Evolutionary conservation across 2,888 invertebrate species (phyloP).

Genomic region (Ophion slaviceki): DNA sequence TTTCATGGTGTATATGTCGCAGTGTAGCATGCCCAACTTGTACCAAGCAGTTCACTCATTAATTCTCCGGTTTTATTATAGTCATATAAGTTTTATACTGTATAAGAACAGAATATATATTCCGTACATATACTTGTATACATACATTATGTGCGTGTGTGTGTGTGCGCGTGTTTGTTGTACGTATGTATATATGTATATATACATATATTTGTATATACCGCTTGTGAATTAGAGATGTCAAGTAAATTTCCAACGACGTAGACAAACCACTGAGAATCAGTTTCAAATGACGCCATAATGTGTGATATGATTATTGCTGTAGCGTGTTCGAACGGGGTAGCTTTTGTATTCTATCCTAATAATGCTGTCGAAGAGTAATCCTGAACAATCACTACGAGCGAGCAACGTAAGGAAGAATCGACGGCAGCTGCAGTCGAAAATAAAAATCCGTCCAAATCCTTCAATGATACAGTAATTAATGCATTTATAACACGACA

Average conservation of each 20-base stretch:
- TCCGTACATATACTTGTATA: not conserved
- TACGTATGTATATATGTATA: not conserved
- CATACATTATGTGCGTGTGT: not conserved
- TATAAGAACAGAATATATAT: not conserved
- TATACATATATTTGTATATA: too few relatives aligned
- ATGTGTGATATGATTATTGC: too few relatives aligned
- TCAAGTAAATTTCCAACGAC: not conserved
- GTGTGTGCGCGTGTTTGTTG: too few relatives aligned
- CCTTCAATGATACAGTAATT: constrained; percentile 51
- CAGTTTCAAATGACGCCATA: not conserved
- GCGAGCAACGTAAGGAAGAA: not conserved
- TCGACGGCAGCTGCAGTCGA: constrained; percentile 24
- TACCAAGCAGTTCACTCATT: constrained; percentile 58
- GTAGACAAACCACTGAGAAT: not conserved
- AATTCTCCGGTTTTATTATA: constrained; percentile 52
- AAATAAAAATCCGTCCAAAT: constrained; percentile 15
- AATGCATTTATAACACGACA: constrained; percentile 51
- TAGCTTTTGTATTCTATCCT: not conserved
- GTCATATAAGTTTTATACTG: constrained; percentile 4
- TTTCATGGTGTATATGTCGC: constrained; percentile 40
- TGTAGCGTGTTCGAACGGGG: too few relatives aligned
- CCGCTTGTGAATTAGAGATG: not conserved
- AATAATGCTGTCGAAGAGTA: not conserved
- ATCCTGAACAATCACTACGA: constrained; percentile 1
- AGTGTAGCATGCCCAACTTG: constrained; percentile 27